Evolutionary conservation across 2,797 vertebrate species (phyloP).

Genomic region (Notamacropus eugenii): DNA sequence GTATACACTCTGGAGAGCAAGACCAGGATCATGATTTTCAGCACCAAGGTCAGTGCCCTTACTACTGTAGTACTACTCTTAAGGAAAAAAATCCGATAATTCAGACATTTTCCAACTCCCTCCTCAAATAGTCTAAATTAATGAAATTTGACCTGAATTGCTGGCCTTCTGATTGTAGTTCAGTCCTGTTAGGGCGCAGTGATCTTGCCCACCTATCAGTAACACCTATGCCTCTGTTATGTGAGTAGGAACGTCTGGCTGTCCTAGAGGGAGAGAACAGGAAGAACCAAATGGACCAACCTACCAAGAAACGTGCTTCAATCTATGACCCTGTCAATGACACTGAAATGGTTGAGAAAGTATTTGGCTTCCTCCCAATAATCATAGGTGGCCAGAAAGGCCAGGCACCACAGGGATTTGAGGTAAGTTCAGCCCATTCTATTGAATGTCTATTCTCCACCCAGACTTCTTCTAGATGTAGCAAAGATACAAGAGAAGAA

Average conservation of each 20-base stretch:
- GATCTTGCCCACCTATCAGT: neutral
- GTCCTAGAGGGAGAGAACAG: conserved; percentile 80
- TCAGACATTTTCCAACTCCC: neutral
- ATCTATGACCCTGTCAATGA: conserved; percentile 86
- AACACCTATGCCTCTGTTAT: conserved; percentile 52
- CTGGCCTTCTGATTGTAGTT: neutral
- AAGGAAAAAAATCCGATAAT: neutral
- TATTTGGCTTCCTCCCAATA: conserved; percentile 94
- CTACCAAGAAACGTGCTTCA: conserved; percentile 80
- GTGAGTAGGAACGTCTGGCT: conserved; percentile 84
- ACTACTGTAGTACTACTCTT: neutral
- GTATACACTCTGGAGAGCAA: neutral
- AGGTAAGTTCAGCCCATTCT: conserved; percentile 84
- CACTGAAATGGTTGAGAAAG: conserved; percentile 93
- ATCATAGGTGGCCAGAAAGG: conserved; percentile 90
- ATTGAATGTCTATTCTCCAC: neutral
- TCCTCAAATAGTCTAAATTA: neutral
- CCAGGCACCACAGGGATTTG: conserved; percentile 87
- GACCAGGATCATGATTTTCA: neutral
- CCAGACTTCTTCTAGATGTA: accelerated
- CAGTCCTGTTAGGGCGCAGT: neutral
- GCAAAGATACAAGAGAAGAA: neutral
- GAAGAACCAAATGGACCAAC: conserved; percentile 65
- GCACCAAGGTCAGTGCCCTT: neutral
- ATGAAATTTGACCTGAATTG: neutral